phyloP scores from a whole-genome alignment of 2,888 invertebrate species.

The Spatulosminthurus flaviceps region DNA sequence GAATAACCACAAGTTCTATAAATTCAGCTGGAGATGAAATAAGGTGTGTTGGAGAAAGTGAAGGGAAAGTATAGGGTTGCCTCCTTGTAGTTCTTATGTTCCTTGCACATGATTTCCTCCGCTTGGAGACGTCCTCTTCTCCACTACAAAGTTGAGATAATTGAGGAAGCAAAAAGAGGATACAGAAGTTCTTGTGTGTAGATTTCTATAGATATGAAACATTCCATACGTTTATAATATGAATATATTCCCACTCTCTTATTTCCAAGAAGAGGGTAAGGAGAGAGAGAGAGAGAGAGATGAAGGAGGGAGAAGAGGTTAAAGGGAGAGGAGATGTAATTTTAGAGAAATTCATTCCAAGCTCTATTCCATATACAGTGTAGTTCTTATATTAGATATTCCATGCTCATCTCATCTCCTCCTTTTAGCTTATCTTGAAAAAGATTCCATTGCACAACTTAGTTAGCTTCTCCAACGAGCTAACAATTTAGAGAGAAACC shows the following conservation, averaged over 20 bases:
- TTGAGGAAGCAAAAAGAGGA: constrained; percentile 12
- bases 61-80: too few species aligned
- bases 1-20: too few species aligned
- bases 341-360: constrained; percentile 36
- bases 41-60: too few species aligned
- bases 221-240: too few species aligned
- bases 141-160: constrained; percentile 2
- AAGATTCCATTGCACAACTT: constrained; percentile 12
- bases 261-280: neutral
- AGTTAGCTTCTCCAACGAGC: constrained; percentile 4
- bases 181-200: neutral
- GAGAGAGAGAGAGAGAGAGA: neutral
- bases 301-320: neutral
- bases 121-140: constrained; percentile 10
- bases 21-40: too few species aligned
- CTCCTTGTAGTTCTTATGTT: neutral
- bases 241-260: too few species aligned
- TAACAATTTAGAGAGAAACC: neutral
- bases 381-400: constrained; percentile 35
- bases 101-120: neutral
- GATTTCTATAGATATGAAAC: neutral
- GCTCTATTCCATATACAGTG: constrained; percentile 26
- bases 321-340: constrained; percentile 29
- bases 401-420: constrained; percentile 35
- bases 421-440: constrained; percentile 31